Evolutionary conservation across 2,113 vertebrate species (phyloP).

Genomic region (Arizona elegans): DNA sequence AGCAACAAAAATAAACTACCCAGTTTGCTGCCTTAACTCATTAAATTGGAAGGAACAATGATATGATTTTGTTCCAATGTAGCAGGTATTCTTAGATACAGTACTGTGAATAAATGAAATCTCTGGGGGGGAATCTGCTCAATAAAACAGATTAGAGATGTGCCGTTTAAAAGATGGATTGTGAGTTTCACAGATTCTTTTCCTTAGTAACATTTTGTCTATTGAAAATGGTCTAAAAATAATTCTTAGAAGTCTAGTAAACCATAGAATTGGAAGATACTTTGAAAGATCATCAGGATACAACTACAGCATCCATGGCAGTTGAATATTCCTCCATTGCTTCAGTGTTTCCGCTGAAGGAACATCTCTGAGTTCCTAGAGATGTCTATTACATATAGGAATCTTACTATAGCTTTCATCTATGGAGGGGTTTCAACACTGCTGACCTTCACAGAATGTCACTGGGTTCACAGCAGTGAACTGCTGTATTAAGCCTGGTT

Average conservation of each 20-base stretch:
- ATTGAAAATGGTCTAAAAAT: neutral
- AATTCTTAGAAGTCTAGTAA: neutral
- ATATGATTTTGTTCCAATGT: constrained; percentile 42
- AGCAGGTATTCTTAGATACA: constrained; percentile 34
- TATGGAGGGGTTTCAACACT: neutral
- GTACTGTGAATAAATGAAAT: constrained; percentile 14
- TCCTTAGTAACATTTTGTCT: constrained; percentile 16
- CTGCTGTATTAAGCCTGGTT: too few species aligned
- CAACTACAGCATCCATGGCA: neutral
- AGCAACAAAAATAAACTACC: neutral
- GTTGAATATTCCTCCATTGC: neutral
- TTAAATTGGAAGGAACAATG: constrained; percentile 35
- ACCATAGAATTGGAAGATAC: neutral
- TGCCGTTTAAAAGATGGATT: constrained; percentile 26
- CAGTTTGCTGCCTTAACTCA: constrained; percentile 48
- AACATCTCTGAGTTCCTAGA: neutral
- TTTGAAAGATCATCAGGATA: neutral
- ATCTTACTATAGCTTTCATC: neutral
- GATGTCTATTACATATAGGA: neutral
- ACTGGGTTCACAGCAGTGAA: neutral
- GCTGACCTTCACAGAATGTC: neutral
- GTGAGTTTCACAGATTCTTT: neutral
- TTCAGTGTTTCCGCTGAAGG: neutral
- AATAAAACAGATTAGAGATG: constrained; percentile 40
- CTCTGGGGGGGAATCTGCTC: constrained; percentile 22